phyloP scores from a whole-genome alignment of 2,888 invertebrate genomes.

The Taphrorychus bicolor region DNA sequence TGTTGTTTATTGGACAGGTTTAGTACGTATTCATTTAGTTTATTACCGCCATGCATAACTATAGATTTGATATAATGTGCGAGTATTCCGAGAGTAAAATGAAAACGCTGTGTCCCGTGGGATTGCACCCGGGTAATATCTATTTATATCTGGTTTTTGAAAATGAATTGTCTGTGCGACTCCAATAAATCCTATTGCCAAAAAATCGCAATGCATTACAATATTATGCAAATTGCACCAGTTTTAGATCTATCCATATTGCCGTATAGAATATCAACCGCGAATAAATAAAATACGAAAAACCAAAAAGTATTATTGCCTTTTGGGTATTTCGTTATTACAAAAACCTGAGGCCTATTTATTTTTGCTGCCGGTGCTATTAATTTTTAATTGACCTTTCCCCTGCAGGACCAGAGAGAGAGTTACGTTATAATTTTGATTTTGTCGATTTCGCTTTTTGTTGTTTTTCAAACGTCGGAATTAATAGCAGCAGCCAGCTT shows the following conservation, averaged over 20 bases:
- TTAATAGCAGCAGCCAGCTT: no score
- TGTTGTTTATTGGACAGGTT: constrained; percentile 29
- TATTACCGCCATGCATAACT: constrained; percentile 24
- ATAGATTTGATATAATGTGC: constrained; percentile 19
- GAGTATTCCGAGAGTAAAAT: constrained; percentile 19
- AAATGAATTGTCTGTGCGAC: constrained; percentile 16
- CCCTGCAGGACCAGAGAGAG: background rate
- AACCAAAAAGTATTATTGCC: background rate
- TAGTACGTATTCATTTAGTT: constrained; percentile 21
- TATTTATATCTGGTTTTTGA: constrained; percentile 23
- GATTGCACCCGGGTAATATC: constrained; percentile 5
- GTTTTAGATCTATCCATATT: constrained; percentile 11
- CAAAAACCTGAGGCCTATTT: background rate
- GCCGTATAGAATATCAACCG: background rate
- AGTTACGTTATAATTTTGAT: background rate
- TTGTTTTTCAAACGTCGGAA: no score
- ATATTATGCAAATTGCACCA: constrained; percentile 10
- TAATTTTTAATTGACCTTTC: constrained; percentile 2
- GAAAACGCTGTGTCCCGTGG: constrained; percentile 7
- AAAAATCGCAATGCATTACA: constrained; percentile 17
- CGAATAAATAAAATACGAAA: background rate
- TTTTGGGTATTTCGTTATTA: background rate
- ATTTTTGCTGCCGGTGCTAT: background rate
- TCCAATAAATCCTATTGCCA: constrained; percentile 13
- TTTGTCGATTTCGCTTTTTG: background rate